Percentiles rank a stretch among this genome's conserved stretches.
phyloP scores from a whole-genome alignment of 2,888 invertebrate species.

The Agrochola lychnidis region DNA sequence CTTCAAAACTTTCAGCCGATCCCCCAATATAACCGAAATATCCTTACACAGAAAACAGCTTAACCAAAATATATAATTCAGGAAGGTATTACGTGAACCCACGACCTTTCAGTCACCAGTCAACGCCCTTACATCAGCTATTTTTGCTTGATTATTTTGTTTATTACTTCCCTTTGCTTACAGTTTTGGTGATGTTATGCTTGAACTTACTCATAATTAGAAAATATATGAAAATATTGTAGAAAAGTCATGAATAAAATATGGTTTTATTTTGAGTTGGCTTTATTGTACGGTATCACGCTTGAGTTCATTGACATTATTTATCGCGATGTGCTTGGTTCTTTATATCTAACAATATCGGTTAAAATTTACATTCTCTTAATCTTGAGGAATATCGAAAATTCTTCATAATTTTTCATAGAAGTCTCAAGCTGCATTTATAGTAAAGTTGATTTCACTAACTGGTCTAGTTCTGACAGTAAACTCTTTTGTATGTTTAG shows the following conservation, averaged over 20 bases:
- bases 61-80: slow-evolving; percentile 46
- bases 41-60: slow-evolving; percentile 44
- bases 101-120: slow-evolving; percentile 19
- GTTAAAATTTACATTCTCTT: background rate
- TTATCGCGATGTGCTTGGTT: background rate
- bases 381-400: background rate
- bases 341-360: too few species aligned
- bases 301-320: slow-evolving; percentile 30
- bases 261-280: slow-evolving; percentile 12
- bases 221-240: background rate
- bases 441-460: background rate
- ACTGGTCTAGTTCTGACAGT: background rate
- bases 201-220: slow-evolving; percentile 16
- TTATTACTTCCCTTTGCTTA: background rate
- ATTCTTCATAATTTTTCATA: background rate
- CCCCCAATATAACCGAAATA: slow-evolving; percentile 30
- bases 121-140: slow-evolving; percentile 6
- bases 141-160: slow-evolving; percentile 19
- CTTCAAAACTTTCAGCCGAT: slow-evolving; percentile 13
- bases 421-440: background rate
- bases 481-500: background rate
- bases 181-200: too few species aligned
- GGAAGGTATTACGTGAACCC: slow-evolving; percentile 18
- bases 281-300: slow-evolving; percentile 15
- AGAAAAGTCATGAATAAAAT: slow-evolving; percentile 39